These are phyloP conservation scores for Phycodurus eques DNA, from an alignment of 2,113 vertebrate genomes.

Conservation along the genomic window DNA sequence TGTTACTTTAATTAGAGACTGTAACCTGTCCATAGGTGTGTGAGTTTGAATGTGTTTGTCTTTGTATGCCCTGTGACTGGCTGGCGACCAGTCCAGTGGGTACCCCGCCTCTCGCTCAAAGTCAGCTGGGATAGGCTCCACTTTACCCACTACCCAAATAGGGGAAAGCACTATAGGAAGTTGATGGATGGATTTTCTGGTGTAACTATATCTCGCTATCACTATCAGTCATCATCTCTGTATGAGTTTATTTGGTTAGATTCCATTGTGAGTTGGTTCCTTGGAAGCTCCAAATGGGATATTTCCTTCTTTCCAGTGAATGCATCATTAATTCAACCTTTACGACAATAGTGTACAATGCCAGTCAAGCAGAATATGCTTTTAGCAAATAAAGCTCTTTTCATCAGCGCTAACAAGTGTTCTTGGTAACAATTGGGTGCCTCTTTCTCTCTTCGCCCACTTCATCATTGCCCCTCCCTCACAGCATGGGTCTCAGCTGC, in stretches of 20 bases:
- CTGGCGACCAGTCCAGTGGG: neutral
- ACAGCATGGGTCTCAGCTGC: constrained; percentile 48
- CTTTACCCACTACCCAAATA: neutral
- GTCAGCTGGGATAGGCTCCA: neutral
- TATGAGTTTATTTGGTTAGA: neutral
- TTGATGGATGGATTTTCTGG: neutral
- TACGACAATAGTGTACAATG: neutral
- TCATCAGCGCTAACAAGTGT: constrained; percentile 33
- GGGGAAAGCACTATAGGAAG: too few species aligned
- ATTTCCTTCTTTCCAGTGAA: neutral
- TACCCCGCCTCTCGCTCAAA: neutral
- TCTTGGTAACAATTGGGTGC: constrained; percentile 26
- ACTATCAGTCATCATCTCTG: neutral
- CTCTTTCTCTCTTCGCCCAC: constrained; percentile 15
- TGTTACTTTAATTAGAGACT: neutral
- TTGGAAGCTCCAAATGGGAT: neutral
- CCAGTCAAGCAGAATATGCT: constrained; percentile 1
- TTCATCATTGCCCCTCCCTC: constrained; percentile 33
- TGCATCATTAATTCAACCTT: neutral
- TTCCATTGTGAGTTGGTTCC: neutral
- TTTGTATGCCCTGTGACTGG: neutral
- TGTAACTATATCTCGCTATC: too few species aligned
- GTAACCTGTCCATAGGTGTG: neutral
- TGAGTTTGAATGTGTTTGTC: neutral
- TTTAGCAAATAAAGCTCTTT: constrained; percentile 19